Evolutionary conservation across 2,888 invertebrate genomes (phyloP).

Genomic region (Eilema caniola): DNA sequence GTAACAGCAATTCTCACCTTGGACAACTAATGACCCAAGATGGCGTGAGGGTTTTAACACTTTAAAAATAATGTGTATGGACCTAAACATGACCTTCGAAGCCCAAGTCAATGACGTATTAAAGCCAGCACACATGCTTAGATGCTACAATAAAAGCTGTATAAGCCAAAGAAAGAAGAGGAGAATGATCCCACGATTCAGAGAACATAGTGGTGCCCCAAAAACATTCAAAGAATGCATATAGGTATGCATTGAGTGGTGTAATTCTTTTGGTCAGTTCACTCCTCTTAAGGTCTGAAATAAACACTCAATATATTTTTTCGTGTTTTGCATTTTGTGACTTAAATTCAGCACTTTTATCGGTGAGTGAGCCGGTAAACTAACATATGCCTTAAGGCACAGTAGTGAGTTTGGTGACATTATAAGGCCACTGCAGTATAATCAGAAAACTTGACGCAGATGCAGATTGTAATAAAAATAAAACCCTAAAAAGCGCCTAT

Average conservation of each 20-base stretch:
- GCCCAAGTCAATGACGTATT: too few species aligned
- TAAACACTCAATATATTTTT: constrained; percentile 11
- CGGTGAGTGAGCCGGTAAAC: constrained; percentile 21
- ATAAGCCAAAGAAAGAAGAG: too few species aligned
- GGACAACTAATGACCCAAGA: too few species aligned
- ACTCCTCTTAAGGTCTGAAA: neutral
- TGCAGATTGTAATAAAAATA: neutral
- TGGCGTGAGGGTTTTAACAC: too few species aligned
- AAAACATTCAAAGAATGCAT: neutral
- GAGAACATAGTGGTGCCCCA: too few species aligned
- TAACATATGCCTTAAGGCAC: constrained; percentile 11
- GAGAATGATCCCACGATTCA: too few species aligned
- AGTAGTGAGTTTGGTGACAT: constrained; percentile 14
- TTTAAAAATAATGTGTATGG: too few species aligned
- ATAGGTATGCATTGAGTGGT: neutral
- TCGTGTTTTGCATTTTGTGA: constrained; percentile 9
- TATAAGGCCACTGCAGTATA: constrained; percentile 23
- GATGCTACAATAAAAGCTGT: too few species aligned
- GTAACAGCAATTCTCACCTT: too few species aligned
- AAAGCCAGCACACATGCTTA: too few species aligned
- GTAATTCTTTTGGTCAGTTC: neutral
- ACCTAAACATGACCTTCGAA: too few species aligned
- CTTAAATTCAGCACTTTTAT: constrained; percentile 12
- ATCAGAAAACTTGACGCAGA: constrained; percentile 25
- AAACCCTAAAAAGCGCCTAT: too few species aligned